These are phyloP conservation scores for Melanerpes formicivorus DNA, from an alignment of 2,113 vertebrate genomes.

Conservation along the genomic window DNA sequence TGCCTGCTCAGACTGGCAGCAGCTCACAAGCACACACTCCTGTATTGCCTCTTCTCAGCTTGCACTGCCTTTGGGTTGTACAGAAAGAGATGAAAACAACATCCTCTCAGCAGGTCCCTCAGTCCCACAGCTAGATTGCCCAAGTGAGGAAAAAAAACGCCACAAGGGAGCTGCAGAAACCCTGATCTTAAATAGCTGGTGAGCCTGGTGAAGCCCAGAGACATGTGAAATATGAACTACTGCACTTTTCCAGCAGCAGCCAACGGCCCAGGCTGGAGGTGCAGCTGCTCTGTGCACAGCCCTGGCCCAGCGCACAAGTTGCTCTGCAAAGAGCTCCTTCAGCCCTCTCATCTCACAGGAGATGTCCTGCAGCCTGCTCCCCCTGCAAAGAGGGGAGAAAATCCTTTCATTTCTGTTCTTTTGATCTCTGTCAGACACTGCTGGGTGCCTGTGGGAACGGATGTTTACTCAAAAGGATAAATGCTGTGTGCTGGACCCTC, in stretches of 20 bases:
- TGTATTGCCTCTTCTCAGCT: background rate
- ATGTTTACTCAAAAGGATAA: conserved; percentile 36
- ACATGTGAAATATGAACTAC: background rate
- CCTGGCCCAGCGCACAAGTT: fast-evolving
- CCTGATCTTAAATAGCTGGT: background rate
- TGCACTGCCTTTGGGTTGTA: background rate
- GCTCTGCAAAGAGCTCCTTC: background rate
- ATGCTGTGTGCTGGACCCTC: background rate
- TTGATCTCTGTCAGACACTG: conserved; percentile 25
- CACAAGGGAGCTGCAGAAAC: background rate
- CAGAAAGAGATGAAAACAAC: background rate
- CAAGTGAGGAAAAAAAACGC: background rate
- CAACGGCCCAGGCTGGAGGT: background rate
- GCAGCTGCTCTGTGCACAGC: fast-evolving
- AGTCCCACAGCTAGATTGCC: background rate
- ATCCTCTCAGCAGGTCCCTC: background rate
- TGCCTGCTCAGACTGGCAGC: background rate
- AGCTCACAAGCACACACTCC: background rate
- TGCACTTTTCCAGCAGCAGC: background rate
- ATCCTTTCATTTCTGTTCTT: background rate
- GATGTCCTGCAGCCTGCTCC: background rate
- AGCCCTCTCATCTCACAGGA: background rate
- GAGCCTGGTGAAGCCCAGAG: background rate
- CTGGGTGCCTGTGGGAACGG: conserved; percentile 41
- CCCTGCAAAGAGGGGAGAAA: background rate